phyloP scores from a whole-genome alignment of 2,797 vertebrate species.

The Pangasius macronema region DNA sequence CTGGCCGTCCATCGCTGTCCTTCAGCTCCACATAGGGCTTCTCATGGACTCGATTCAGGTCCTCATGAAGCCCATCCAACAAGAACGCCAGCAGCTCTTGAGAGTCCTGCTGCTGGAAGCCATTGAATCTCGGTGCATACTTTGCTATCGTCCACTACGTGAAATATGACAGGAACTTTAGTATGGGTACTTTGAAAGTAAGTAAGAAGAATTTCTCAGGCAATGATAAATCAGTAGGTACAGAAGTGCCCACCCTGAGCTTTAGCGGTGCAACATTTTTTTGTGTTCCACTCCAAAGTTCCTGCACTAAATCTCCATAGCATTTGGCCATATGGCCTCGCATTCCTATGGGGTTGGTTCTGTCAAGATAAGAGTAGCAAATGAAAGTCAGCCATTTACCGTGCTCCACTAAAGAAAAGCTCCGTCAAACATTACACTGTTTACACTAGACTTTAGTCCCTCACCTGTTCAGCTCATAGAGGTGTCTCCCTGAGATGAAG shows the following conservation, averaged over 20 bases:
- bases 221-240: background rate
- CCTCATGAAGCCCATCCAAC: constrained; percentile 96
- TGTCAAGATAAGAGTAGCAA: constrained; percentile 62
- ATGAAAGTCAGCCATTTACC: background rate
- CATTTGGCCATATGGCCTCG: constrained; percentile 99
- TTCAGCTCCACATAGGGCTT: constrained; percentile 98
- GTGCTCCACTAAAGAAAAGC: background rate
- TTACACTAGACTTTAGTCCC: background rate
- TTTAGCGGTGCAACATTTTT: constrained; percentile 97
- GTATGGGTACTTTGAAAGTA: background rate
- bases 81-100: constrained; percentile 97
- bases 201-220: background rate
- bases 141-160: constrained; percentile 98
- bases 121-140: constrained; percentile 96
- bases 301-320: constrained; percentile 97
- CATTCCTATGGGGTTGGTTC: constrained; percentile 98
- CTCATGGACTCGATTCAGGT: constrained; percentile 95
- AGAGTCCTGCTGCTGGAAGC: constrained; percentile 98
- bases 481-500: constrained; percentile 96
- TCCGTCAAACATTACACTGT: background rate
- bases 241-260: constrained; percentile 81
- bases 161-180: background rate
- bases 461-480: constrained; percentile 98
- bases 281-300: constrained; percentile 97
- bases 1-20: constrained; percentile 93